A percentile compares a stretch with the other conserved stretches of the same genome.
phyloP scores from a whole-genome alignment of 2,113 vertebrate species.

The Coptodon bakossiorum region DNA sequence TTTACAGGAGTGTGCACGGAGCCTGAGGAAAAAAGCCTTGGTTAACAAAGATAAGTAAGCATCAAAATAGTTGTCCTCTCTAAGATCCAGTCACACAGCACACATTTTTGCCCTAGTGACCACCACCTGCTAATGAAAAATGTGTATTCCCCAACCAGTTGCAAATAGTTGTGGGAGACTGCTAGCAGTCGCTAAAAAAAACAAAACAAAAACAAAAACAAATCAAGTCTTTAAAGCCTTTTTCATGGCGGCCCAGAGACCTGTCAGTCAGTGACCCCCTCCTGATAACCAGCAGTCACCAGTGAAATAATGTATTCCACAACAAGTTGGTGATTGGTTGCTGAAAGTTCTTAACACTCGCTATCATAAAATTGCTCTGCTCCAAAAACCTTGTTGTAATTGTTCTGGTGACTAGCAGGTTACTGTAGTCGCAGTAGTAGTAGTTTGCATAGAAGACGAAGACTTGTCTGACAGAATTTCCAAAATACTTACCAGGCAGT shows the following conservation, averaged over 20 bases:
- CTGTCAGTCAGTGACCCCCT: neutral
- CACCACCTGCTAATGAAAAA: neutral
- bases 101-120: neutral
- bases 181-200: neutral
- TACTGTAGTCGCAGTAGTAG: neutral
- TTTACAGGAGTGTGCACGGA: neutral
- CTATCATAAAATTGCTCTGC: neutral
- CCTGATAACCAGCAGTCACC: neutral
- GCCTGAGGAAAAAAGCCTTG: neutral
- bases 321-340: neutral
- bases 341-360: neutral
- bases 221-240: neutral
- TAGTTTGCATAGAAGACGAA: neutral
- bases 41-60: neutral
- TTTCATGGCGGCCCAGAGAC: neutral
- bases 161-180: neutral
- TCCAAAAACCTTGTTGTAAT: neutral
- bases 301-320: neutral
- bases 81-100: neutral
- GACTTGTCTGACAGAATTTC: neutral
- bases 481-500: neutral
- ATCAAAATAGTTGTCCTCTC: neutral
- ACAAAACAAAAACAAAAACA: accelerated
- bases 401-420: neutral
- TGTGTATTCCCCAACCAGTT: neutral